phyloP scores from a whole-genome alignment of 2,113 vertebrate species.

The Periophthalmodon schlosseri region DNA sequence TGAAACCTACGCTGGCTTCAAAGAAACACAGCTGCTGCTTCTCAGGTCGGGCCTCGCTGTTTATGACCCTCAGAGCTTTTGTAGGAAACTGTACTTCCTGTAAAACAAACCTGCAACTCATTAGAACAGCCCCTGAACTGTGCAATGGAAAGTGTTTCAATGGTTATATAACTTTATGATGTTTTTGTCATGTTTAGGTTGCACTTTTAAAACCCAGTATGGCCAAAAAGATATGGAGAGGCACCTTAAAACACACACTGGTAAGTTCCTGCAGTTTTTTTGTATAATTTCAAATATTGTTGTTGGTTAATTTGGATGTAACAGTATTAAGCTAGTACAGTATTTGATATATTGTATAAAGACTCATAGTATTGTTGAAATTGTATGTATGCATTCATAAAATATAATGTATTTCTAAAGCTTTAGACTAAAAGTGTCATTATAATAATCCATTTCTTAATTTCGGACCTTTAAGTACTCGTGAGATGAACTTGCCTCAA shows the following conservation, averaged over 20 bases:
- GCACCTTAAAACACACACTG: constrained; percentile 94
- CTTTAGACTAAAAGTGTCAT: too few species aligned
- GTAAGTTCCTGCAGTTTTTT: constrained; percentile 62
- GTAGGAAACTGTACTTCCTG: constrained; percentile 20
- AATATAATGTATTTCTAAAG: too few species aligned
- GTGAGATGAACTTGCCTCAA: too few species aligned
- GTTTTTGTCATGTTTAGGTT: constrained; percentile 76
- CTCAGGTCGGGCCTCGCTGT: constrained; percentile 77
- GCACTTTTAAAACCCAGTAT: constrained; percentile 96
- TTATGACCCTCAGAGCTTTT: not conserved
- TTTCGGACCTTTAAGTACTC: too few species aligned
- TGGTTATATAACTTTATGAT: not conserved
- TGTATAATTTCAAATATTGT: too few species aligned
- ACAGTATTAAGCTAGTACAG: too few species aligned
- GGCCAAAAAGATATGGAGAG: constrained; percentile 98
- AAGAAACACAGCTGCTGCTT: constrained; percentile 91
- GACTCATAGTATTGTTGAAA: too few species aligned
- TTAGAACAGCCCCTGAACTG: not conserved
- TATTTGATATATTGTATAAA: too few species aligned
- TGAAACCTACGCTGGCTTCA: constrained; percentile 77
- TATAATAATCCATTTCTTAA: too few species aligned
- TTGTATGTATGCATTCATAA: too few species aligned
- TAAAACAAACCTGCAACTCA: not conserved
- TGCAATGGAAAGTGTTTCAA: not conserved
- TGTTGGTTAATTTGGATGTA: too few species aligned